phyloP scores from a whole-genome alignment of 2,888 invertebrate species.

The Pollenia labialis region DNA sequence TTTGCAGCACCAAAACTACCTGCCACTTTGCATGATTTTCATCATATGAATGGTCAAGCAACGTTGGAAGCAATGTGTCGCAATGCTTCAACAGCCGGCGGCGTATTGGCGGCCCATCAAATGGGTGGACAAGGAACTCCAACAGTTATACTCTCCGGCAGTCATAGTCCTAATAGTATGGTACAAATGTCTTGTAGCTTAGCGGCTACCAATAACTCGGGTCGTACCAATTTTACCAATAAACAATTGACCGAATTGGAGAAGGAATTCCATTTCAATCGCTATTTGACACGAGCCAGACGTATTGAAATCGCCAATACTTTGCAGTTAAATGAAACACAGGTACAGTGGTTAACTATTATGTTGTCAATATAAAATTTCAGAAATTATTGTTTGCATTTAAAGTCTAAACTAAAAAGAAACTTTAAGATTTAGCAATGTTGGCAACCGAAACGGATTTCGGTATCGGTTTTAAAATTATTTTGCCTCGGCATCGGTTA shows the following conservation, averaged over 20 bases:
- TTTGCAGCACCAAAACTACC: constrained; percentile 88
- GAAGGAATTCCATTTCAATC: constrained; percentile 99
- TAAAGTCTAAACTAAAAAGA: too few relatives aligned
- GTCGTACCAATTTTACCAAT: constrained; percentile 99
- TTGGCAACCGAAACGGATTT: too few relatives aligned
- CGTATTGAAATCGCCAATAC: constrained; percentile 99
- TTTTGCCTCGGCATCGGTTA: too few relatives aligned
- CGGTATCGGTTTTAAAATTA: too few relatives aligned
- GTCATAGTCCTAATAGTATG: constrained; percentile 79
- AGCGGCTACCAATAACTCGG: constrained; percentile 89
- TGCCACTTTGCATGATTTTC: constrained; percentile 85
- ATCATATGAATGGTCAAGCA: constrained; percentile 78
- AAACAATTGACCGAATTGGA: constrained; percentile 99
- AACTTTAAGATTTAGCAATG: too few relatives aligned
- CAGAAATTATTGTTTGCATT: not conserved
- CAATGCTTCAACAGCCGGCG: constrained; percentile 65
- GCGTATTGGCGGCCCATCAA: constrained; percentile 69
- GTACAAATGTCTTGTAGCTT: constrained; percentile 75
- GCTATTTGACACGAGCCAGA: constrained; percentile 97
- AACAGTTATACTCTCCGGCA: constrained; percentile 82
- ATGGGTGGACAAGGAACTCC: constrained; percentile 64
- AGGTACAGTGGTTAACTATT: constrained; percentile 84
- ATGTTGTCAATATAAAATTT: not conserved
- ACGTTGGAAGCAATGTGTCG: constrained; percentile 71
- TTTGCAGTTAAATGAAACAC: constrained; percentile 97